These are phyloP conservation scores for Nymphalis polychloros DNA, from an alignment of 2,888 invertebrate genomes.

Conservation along the genomic window DNA sequence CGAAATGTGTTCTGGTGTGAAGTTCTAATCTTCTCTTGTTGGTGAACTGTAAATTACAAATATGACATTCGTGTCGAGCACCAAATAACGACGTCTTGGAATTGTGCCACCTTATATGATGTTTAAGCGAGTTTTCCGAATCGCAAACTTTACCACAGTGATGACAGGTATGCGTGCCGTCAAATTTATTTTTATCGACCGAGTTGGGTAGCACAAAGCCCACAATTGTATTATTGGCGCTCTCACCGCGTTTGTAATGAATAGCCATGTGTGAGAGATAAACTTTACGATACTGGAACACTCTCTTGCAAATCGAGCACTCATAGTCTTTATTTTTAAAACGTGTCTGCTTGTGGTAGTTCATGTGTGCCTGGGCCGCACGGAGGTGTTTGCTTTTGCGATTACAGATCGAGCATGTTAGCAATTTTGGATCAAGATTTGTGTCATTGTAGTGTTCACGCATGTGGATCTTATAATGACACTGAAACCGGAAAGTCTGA, in stretches of 20 bases:
- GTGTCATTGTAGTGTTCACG: conserved; percentile 69
- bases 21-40: conserved; percentile 72
- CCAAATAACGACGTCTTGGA: conserved; percentile 70
- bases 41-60: conserved; percentile 74
- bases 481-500: conserved; percentile 71
- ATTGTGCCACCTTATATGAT: conserved; percentile 71
- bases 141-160: conserved; percentile 75
- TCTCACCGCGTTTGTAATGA: conserved; percentile 73
- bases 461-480: conserved; percentile 76
- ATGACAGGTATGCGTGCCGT: conserved; percentile 67
- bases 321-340: conserved; percentile 75
- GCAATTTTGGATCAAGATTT: conserved; percentile 64
- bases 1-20: conserved; percentile 74
- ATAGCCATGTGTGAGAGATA: conserved; percentile 76
- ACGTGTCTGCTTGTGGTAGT: conserved; percentile 75
- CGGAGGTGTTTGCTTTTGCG: conserved; percentile 74
- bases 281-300: conserved; percentile 71
- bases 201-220: conserved; percentile 52
- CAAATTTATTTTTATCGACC: conserved; percentile 48
- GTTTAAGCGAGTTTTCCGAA: conserved; percentile 69
- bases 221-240: conserved; percentile 63
- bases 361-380: conserved; percentile 74
- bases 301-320: conserved; percentile 73
- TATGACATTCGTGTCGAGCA: conserved; percentile 70
- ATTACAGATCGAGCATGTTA: conserved; percentile 71